A percentile compares a stretch with the other conserved stretches of the same genome.
These are phyloP conservation scores for Scortum barcoo DNA, from an alignment of 2,113 vertebrate genomes.

Conservation along the genomic window DNA sequence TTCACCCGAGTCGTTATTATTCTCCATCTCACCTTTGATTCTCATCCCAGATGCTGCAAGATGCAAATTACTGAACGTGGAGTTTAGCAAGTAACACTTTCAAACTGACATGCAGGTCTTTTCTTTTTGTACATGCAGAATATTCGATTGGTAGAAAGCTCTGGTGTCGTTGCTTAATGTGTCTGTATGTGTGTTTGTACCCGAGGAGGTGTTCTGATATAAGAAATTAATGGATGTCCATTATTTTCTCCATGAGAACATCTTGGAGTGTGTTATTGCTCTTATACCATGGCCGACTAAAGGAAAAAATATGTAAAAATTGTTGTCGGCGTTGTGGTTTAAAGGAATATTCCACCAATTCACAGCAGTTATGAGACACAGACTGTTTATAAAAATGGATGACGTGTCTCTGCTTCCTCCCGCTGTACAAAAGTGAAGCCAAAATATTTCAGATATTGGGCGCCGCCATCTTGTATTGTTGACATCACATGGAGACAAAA, in stretches of 20 bases:
- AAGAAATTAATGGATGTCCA: background rate
- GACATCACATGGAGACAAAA: too few species aligned
- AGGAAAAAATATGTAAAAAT: background rate
- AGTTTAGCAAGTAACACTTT: background rate
- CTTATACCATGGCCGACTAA: background rate
- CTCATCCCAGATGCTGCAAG: accelerated
- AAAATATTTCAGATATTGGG: too few species aligned
- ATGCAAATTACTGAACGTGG: background rate
- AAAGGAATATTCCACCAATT: background rate
- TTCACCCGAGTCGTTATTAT: background rate
- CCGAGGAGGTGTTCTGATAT: background rate
- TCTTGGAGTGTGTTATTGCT: background rate
- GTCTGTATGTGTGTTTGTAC: background rate
- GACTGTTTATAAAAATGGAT: background rate
- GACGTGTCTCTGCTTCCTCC: too few species aligned
- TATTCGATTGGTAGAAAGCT: background rate
- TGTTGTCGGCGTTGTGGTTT: too few species aligned
- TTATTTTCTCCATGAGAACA: background rate
- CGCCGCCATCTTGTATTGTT: too few species aligned
- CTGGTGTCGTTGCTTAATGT: background rate
- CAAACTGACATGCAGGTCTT: background rate
- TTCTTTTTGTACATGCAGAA: background rate
- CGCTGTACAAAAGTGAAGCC: too few species aligned
- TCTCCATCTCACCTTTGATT: background rate
- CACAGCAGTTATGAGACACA: background rate